Evolutionary conservation across 2,888 invertebrate genomes (phyloP).

Genomic region (Perdita meconis): DNA sequence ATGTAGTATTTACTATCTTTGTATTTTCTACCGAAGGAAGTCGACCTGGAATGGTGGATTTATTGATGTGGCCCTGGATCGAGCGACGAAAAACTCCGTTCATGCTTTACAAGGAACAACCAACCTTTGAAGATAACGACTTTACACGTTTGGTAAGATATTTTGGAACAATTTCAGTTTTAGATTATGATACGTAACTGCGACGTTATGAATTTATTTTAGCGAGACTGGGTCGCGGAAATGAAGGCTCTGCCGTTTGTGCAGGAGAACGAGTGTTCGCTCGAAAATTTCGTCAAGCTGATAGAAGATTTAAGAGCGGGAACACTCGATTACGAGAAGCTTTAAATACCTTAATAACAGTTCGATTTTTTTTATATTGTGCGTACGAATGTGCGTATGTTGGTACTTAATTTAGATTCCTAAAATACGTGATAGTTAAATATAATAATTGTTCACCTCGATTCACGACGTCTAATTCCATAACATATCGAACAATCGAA

Average conservation of each 20-base stretch:
- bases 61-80: slow-evolving; percentile 84
- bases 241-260: slow-evolving; percentile 79
- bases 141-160: slow-evolving; percentile 74
- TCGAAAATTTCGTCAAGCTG: slow-evolving; percentile 71
- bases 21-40: slow-evolving; percentile 62
- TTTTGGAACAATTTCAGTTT: background rate
- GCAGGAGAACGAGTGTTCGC: slow-evolving; percentile 68
- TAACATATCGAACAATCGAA: slow-evolving; percentile 17
- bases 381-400: background rate
- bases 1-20: slow-evolving; percentile 27
- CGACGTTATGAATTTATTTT: slow-evolving; percentile 44
- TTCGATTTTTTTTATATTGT: slow-evolving; percentile 5
- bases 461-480: slow-evolving; percentile 6
- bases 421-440: slow-evolving; percentile 7
- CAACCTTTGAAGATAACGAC: slow-evolving; percentile 72
- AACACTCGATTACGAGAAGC: slow-evolving; percentile 70
- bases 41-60: slow-evolving; percentile 82
- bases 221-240: slow-evolving; percentile 80
- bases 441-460: slow-evolving; percentile 18
- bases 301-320: slow-evolving; percentile 64
- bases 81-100: slow-evolving; percentile 79
- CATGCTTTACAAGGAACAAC: slow-evolving; percentile 71
- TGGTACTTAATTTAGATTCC: slow-evolving; percentile 17
- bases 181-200: background rate
- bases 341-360: slow-evolving; percentile 44